Conservation (phyloP, 2,888 invertebrate genomes). For the Rhingia campestris region DNA sequence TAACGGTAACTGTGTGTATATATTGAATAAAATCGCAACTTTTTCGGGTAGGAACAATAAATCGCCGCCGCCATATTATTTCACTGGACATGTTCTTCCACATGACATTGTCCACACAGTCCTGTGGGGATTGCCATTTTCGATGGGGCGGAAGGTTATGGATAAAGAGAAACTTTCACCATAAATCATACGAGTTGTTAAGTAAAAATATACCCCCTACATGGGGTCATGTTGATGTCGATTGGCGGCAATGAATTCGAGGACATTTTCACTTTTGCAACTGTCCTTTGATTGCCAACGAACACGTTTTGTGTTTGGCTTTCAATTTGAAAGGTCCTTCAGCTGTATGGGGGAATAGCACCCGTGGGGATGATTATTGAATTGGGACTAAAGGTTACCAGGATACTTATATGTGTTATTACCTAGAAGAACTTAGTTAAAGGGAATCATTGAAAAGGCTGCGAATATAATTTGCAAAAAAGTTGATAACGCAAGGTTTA, state of each 20-base stretch:
- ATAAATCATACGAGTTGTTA: conserved; percentile 43
- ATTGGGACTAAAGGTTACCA: conserved; percentile 65
- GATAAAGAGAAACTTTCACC: conserved; percentile 26
- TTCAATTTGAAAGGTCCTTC: conserved; percentile 48
- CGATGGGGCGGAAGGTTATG: background rate
- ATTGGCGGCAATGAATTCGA: conserved; percentile 34
- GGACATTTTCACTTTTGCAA: conserved; percentile 40
- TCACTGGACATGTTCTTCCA: conserved; percentile 33
- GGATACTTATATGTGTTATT: conserved; percentile 38
- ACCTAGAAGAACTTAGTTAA: conserved; percentile 28
- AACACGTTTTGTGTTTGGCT: conserved; percentile 25
- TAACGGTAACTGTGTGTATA: background rate
- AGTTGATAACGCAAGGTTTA: too few species aligned
- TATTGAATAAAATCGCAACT: conserved; percentile 24
- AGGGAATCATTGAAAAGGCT: conserved; percentile 38
- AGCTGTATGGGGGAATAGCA: conserved; percentile 17
- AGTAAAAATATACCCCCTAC: conserved; percentile 22
- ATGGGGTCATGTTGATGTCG: conserved; percentile 27
- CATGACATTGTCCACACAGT: conserved; percentile 49
- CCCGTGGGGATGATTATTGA: conserved; percentile 71
- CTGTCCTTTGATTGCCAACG: conserved; percentile 41
- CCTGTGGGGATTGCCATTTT: conserved; percentile 2
- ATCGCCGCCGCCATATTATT: conserved; percentile 40
- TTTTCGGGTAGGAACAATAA: conserved; percentile 37
- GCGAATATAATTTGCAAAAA: conserved; percentile 16